These are phyloP conservation scores for Meloidogyne hapla DNA, from an alignment of 1,140 invertebrate species.

Conservation along the genomic window DNA sequence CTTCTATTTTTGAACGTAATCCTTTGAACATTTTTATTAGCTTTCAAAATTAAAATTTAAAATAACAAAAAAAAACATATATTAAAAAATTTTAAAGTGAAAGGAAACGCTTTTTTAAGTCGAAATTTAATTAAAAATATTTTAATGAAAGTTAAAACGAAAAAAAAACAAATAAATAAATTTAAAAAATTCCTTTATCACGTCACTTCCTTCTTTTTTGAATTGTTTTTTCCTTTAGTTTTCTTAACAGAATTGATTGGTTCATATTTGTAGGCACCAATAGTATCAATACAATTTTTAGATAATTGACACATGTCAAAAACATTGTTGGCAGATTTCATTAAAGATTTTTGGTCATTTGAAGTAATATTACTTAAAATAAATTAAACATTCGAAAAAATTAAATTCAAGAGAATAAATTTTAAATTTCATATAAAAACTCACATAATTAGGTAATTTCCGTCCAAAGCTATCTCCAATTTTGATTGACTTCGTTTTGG, in stretches of 20 bases:
- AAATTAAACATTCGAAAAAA: not conserved
- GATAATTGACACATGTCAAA: slow-evolving; percentile 34
- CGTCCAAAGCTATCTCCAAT: slow-evolving; percentile 15
- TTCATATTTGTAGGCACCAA: slow-evolving; percentile 10
- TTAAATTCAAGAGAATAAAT: not conserved
- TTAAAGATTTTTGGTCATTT: slow-evolving; percentile 28
- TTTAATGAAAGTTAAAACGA: slow-evolving; percentile 1
- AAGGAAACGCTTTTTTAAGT: not conserved
- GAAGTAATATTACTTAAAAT: slow-evolving; percentile 16
- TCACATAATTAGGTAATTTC: slow-evolving; percentile 22
- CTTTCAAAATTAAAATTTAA: slow-evolving; percentile 18
- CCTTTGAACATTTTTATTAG: slow-evolving; percentile 45
- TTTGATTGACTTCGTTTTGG: slow-evolving; percentile 33
- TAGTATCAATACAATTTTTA: slow-evolving; percentile 21
- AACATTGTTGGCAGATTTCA: slow-evolving; percentile 29
- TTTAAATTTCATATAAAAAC: slow-evolving; percentile 5
- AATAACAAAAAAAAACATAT: slow-evolving; percentile 20
- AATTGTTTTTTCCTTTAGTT: not conserved
- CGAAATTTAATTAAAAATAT: not conserved
- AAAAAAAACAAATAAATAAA: not conserved
- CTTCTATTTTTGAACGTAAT: slow-evolving; percentile 43
- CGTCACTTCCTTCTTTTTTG: not conserved
- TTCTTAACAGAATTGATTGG: not conserved
- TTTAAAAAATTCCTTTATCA: not conserved
- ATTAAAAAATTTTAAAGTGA: too few relatives aligned